Evolutionary conservation across 2,888 invertebrate species (phyloP).

Genomic region (Drosophila pseudotakahashii): DNA sequence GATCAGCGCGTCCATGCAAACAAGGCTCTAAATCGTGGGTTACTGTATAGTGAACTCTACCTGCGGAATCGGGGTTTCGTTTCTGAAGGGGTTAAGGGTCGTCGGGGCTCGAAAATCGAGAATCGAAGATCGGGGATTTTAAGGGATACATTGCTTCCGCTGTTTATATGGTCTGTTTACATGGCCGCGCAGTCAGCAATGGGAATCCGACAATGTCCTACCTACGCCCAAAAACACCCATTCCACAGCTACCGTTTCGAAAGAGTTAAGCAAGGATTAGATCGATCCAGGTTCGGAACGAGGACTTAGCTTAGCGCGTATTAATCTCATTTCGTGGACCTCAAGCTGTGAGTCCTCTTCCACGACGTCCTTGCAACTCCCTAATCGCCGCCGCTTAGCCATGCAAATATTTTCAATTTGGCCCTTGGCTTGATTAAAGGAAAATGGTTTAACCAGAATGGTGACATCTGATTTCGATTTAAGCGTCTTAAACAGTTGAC

Average conservation of each 20-base stretch:
- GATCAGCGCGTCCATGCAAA: slow-evolving; percentile 74
- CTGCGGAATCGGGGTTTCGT: not conserved
- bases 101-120: not conserved
- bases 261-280: slow-evolving; percentile 75
- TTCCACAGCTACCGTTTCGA: slow-evolving; percentile 47
- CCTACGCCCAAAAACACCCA: slow-evolving; percentile 65
- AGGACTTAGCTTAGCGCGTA: slow-evolving; percentile 66
- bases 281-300: slow-evolving; percentile 40
- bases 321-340: slow-evolving; percentile 70
- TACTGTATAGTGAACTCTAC: slow-evolving; percentile 16
- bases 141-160: slow-evolving; percentile 60
- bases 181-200: slow-evolving; percentile 67
- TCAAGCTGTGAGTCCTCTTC: slow-evolving; percentile 36
- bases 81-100: slow-evolving; percentile 59
- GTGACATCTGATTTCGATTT: slow-evolving; percentile 66
- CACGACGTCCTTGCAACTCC: slow-evolving; percentile 22
- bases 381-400: slow-evolving; percentile 77
- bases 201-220: slow-evolving; percentile 74
- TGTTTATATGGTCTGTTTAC: slow-evolving; percentile 75
- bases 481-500: slow-evolving; percentile 26
- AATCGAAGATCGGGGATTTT: not conserved
- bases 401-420: slow-evolving; percentile 76
- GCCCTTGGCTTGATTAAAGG: slow-evolving; percentile 63
- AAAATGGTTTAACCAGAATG: slow-evolving; percentile 45
- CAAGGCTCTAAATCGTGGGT: slow-evolving; percentile 41